Conservation (phyloP, 92 coral and sea anemone species). For the Muricea muricata region DNA sequence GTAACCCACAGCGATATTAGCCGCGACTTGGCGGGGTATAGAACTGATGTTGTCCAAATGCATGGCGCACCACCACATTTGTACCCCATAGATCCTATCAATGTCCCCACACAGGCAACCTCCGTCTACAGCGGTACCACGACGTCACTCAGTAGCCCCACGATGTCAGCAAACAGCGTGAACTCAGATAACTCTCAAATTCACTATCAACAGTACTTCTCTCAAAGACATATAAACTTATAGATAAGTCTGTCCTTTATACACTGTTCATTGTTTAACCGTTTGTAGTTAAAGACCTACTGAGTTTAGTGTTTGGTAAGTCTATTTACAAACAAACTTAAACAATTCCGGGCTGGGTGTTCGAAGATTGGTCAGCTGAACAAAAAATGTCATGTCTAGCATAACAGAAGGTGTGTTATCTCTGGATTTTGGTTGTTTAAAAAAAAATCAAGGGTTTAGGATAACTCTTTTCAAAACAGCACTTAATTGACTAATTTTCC, state of each 20-base stretch:
- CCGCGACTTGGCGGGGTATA: slow-evolving; percentile 11
- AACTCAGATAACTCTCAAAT: slow-evolving; percentile 17
- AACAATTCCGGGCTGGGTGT: too few relatives aligned
- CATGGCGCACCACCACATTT: slow-evolving; percentile 26
- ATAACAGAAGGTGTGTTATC: too few relatives aligned
- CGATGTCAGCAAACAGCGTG: slow-evolving; percentile 22
- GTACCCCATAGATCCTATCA: slow-evolving; percentile 22
- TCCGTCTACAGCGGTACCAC: slow-evolving; percentile 33
- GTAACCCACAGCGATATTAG: slow-evolving; percentile 16
- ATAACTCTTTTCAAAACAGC: too few relatives aligned
- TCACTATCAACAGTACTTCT: slow-evolving; percentile 36
- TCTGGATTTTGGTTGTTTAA: too few relatives aligned
- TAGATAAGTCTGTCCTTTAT: background rate
- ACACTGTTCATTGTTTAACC: background rate
- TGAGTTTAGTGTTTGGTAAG: background rate
- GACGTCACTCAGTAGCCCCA: slow-evolving; percentile 17
- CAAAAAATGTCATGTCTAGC: too few relatives aligned
- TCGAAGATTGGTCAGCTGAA: too few relatives aligned
- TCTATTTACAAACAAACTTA: background rate
- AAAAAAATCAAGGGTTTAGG: too few relatives aligned
- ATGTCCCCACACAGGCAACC: slow-evolving; percentile 26
- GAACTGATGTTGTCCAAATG: slow-evolving; percentile 43
- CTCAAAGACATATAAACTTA: slow-evolving; percentile 39
- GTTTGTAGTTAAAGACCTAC: background rate
- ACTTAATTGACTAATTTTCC: too few relatives aligned